Evolutionary conservation across 2,888 invertebrate species (phyloP).

Genomic region (Dioctria rufipes): DNA sequence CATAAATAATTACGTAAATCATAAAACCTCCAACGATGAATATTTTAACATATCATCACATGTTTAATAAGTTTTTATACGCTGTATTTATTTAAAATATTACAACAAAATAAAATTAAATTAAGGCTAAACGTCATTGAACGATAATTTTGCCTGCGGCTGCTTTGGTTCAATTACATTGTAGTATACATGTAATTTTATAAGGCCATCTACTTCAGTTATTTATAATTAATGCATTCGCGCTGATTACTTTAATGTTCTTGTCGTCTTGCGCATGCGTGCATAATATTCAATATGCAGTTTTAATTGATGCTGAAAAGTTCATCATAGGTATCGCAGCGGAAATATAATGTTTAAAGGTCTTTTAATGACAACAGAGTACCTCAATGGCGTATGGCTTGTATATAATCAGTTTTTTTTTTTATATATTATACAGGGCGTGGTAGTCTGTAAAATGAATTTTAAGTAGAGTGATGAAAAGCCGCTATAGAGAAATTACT

Average conservation of each 20-base stretch:
- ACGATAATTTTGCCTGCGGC: constrained; percentile 11
- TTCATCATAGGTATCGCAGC: neutral
- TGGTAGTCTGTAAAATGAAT: no score
- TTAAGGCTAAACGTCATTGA: constrained; percentile 35
- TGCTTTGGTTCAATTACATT: constrained; percentile 1
- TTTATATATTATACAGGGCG: no score
- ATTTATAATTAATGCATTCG: constrained; percentile 28
- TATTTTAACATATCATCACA: neutral
- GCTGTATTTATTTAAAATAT: neutral
- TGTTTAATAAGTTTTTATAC: neutral
- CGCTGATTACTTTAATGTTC: constrained; percentile 31
- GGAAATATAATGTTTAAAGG: neutral
- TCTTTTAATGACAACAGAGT: no score
- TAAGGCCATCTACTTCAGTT: neutral
- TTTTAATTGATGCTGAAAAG: neutral
- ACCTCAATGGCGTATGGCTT: no score
- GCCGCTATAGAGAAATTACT: no score
- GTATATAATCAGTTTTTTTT: no score
- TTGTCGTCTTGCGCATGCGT: constrained; percentile 4
- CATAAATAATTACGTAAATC: neutral
- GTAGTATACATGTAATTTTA: neutral
- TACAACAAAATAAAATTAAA: constrained; percentile 22
- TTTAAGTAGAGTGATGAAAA: no score
- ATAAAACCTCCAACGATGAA: neutral
- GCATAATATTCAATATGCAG: constrained; percentile 14